Evolutionary conservation across 2,797 vertebrate species (phyloP), one percentile per base, ranked within the genome.

Genomic region (Danio tinwini): DNA sequence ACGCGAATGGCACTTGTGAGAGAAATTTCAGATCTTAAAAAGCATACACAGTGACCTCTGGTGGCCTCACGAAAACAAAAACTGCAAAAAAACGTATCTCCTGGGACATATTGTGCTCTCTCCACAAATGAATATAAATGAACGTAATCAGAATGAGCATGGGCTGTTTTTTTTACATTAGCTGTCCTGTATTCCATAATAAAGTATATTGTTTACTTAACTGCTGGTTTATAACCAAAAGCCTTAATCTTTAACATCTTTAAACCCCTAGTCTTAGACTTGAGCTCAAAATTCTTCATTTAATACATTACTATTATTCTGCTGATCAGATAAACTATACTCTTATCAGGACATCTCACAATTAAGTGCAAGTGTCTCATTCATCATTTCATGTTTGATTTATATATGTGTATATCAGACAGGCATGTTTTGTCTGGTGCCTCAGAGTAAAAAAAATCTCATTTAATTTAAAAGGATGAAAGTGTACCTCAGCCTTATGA

Each of bases 291-390:
- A 1, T 50, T 11, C 47, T 49, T 49, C 9, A 21, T 67, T 29
- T 1, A 14, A 50, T 68, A 68, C 29, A 61, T 39, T 16, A 50
- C n/a, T 39, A 47, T 6, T 7, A 14, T 68, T 37, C 6, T 14
- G 16, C 37, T 68, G 13, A 37, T 37, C 19, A 50, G 19, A n/a
- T 19, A 53, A 12, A 16, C 29, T 42, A 11, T 13, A 70, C 5
- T 19, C 68, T 55, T 71, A 42, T 71, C 37, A 42, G 37, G 68
- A 42, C 12, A 55, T 70, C 68, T 70, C 16, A 53, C 4, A 42
- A n/a, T 4, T 53, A 3, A 1, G 29, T 29, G 3, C 21, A 40
- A 70, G 49, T 17, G 17, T n/a, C 6, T 40, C 50, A 40, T 70
- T 40, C 0, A 55, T 55, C 37, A 17, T 70, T 12, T 40, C 39